Base-by-base conservation (phyloP, 1,140 invertebrate species). In the Cylas formicarius region DNA sequence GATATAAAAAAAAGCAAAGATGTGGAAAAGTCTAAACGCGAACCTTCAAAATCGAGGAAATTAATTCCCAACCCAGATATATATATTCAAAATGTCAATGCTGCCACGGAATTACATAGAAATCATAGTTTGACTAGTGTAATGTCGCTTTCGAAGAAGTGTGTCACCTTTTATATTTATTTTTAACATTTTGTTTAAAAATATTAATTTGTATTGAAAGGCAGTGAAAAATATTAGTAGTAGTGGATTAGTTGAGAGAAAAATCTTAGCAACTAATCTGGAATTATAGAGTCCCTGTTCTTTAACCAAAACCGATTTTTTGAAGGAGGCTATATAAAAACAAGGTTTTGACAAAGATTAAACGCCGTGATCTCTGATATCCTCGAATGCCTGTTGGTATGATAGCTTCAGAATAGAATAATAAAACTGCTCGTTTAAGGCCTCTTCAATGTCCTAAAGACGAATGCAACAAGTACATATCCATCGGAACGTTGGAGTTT, bases 361-460 rank as follows among this genome's bases (percentile, higher is more conserved):
- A n/a, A n/a, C n/a, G n/a, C n/a, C n/a, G n/a, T n/a, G n/a, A n/a
- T n/a, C n/a, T n/a, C n/a, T n/a, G n/a, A n/a, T n/a, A n/a, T n/a
- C n/a, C n/a, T n/a, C n/a, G n/a, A n/a, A n/a, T n/a, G n/a, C n/a
- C n/a, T n/a, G n/a, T n/a, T n/a, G n/a, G n/a, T n/a, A n/a, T n/a
- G n/a, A n/a, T n/a, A n/a, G n/a, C n/a, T n/a, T n/a, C n/a, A n/a
- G n/a, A n/a, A n/a, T n/a, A 31, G 5, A 11, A 31, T 31, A 9
- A 5, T 39, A 16, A 7, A n/a, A n/a, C n/a, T n/a, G n/a, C n/a
- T n/a, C n/a, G n/a, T 53, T 56, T 23, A 39, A 58, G 57, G 41
- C 60, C 60, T 13, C 41, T 62, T 3, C 44, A 52, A 17, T 62
- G 58, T 40, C 60, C 56, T 2, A 55, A 53, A 20, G 42, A 39